Evolutionary conservation across 1,140 invertebrate species (phyloP).

Genomic region (Galleria mellonella): DNA sequence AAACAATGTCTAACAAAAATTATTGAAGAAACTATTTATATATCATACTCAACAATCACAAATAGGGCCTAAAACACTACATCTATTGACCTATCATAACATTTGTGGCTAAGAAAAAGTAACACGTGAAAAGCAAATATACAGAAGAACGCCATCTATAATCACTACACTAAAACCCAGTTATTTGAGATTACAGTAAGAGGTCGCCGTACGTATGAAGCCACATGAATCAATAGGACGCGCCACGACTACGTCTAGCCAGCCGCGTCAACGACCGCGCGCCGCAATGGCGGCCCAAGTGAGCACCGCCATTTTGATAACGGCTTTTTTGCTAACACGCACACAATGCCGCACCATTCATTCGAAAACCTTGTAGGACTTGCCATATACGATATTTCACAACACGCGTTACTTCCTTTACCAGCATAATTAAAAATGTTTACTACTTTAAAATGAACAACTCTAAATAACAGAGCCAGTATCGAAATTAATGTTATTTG

Average conservation of each 20-base stretch:
- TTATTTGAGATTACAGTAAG: constrained; percentile 19
- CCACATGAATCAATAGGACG: constrained; percentile 29
- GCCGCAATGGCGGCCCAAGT: constrained; percentile 25
- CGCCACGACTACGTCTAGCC: constrained; percentile 35
- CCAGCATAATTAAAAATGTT: no score
- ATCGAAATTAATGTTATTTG: no score
- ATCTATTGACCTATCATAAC: no score
- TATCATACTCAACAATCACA: no score
- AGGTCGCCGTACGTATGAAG: constrained; percentile 31
- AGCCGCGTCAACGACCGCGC: constrained; percentile 45
- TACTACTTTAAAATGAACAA: no score
- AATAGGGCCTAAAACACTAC: no score
- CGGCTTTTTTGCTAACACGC: constrained; percentile 36
- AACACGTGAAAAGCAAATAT: neutral
- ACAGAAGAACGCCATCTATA: constrained; percentile 33
- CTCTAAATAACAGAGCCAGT: no score
- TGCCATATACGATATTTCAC: no score
- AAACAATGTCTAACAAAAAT: no score
- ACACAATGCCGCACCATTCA: neutral
- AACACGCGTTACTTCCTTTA: no score
- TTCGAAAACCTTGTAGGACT: no score
- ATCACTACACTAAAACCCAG: neutral
- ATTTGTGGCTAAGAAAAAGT: neutral
- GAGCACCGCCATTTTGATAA: constrained; percentile 63
- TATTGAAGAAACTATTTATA: no score